Percentiles rank a stretch among this genome's conserved stretches.
Evolutionary conservation across 2,113 vertebrate species (phyloP).

Genomic region (Phoenicopterus ruber): DNA sequence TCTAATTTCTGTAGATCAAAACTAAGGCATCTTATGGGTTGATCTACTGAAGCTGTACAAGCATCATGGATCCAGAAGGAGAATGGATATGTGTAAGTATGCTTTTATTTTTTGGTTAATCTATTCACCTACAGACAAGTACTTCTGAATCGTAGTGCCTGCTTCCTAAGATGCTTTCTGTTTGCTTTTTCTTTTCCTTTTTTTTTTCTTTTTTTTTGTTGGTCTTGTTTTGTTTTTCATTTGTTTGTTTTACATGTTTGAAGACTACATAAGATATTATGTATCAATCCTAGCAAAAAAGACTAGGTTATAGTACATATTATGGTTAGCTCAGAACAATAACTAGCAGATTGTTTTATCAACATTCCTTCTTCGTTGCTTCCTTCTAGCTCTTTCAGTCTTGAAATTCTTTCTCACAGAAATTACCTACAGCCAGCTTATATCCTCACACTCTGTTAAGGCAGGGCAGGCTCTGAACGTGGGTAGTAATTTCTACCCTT

Average conservation of each 20-base stretch:
- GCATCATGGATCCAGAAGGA: not conserved
- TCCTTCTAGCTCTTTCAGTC: not conserved
- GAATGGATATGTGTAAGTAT: not conserved
- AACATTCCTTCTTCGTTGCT: not conserved
- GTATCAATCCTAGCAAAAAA: not conserved
- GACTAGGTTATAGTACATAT: not conserved
- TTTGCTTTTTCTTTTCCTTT: not conserved
- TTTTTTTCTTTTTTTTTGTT: rapidly evolving
- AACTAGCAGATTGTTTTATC: not conserved
- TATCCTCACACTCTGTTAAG: not conserved
- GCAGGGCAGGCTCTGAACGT: not conserved
- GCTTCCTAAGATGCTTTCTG: not conserved
- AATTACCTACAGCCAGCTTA: not conserved
- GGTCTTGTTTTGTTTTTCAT: not conserved
- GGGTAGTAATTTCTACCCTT: not conserved
- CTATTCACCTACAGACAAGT: not conserved
- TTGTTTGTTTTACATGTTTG: not conserved
- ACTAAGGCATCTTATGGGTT: not conserved
- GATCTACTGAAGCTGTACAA: not conserved
- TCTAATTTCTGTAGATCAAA: not conserved
- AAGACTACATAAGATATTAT: not conserved
- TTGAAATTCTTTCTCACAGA: not conserved
- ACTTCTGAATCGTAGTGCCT: not conserved
- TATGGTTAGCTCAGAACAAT: not conserved
- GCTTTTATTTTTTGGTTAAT: not conserved